phyloP scores from a whole-genome alignment of 2,888 invertebrate species.

The Nomada ruficornis region DNA sequence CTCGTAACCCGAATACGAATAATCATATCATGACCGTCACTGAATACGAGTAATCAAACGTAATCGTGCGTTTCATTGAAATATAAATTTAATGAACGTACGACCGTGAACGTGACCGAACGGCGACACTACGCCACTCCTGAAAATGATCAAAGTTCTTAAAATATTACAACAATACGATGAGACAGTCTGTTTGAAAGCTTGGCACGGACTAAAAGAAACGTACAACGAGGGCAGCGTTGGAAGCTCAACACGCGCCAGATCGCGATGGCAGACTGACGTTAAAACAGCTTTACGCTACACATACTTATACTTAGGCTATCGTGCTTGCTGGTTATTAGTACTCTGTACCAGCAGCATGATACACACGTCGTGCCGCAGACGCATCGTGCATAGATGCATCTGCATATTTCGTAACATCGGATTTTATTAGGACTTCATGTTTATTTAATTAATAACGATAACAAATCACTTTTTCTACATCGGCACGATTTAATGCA shows the following conservation, averaged over 20 bases:
- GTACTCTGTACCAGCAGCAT: background rate
- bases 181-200: background rate
- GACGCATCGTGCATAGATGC: slow-evolving; percentile 4
- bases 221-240: too few relatives aligned
- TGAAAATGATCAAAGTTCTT: background rate
- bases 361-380: background rate
- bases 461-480: background rate
- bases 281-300: slow-evolving; percentile 38
- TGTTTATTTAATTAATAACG: background rate
- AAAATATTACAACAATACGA: background rate
- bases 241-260: slow-evolving; percentile 56
- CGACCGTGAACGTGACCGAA: too few relatives aligned
- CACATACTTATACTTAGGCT: background rate
- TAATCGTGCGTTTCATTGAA: too few relatives aligned
- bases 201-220: background rate
- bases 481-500: background rate
- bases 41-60: too few relatives aligned
- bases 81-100: too few relatives aligned
- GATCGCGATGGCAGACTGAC: slow-evolving; percentile 72
- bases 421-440: background rate
- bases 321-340: background rate
- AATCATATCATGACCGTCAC: too few relatives aligned
- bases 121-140: background rate
- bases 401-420: background rate
- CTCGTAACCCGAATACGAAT: too few relatives aligned